Conservation (phyloP, 1,140 invertebrate species). For the Papilio aristodemus region DNA sequence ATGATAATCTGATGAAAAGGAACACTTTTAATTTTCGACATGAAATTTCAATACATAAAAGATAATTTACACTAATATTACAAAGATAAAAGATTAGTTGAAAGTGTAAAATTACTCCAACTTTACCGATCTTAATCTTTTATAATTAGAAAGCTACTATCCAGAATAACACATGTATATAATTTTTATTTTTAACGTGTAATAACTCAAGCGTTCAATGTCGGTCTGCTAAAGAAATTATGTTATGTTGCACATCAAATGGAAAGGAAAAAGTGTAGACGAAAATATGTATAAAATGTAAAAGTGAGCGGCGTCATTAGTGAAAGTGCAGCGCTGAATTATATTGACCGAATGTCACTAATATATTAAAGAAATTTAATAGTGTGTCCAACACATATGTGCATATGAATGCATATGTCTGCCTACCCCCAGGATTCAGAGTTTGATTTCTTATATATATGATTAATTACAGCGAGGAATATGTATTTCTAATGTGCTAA, state of each 20-base stretch:
- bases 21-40: no score
- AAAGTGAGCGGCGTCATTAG: neutral
- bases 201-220: neutral
- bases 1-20: no score
- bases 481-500: no score
- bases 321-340: neutral
- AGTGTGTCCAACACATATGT: no score
- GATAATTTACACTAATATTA: neutral
- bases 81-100: neutral
- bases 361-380: neutral
- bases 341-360: neutral
- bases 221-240: neutral
- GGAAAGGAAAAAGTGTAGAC: slow-evolving; percentile 4
- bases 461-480: no score
- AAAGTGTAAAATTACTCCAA: neutral
- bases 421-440: no score
- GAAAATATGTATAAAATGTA: neutral
- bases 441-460: no score
- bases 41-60: no score
- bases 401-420: neutral
- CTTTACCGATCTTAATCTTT: neutral
- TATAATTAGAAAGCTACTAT: neutral
- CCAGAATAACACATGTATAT: neutral
- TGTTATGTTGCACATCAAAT: neutral
- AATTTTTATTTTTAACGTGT: neutral